Evolutionary conservation across 1,140 invertebrate species (phyloP).

Genomic region (Bombus polaris): DNA sequence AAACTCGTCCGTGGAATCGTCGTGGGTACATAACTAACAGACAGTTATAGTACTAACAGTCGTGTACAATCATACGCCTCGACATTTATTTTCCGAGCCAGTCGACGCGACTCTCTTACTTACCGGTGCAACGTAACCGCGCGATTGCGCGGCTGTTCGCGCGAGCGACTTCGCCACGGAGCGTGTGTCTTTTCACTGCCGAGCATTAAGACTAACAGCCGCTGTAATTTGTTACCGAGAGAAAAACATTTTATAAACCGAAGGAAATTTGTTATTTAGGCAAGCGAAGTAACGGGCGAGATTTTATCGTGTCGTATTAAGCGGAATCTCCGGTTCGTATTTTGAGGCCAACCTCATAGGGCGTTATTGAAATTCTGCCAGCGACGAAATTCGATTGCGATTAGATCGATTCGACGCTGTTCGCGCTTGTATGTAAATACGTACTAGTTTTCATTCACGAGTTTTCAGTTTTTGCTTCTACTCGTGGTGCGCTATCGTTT

Average conservation of each 20-base stretch:
- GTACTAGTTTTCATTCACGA: neutral
- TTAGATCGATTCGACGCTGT: conserved; percentile 4
- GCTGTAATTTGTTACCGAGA: neutral
- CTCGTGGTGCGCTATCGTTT: neutral
- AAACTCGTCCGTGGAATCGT: neutral
- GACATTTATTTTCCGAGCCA: conserved; percentile 29
- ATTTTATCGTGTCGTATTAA: neutral
- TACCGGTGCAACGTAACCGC: neutral
- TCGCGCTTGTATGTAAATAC: neutral
- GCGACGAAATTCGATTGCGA: conserved; percentile 22
- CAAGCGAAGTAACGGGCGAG: neutral
- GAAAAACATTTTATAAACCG: neutral
- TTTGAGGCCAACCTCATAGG: neutral
- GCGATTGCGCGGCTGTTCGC: neutral
- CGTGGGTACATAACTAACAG: conserved; percentile 8
- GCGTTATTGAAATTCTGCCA: conserved; percentile 21
- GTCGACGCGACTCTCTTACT: conserved; percentile 7
- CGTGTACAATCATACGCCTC: neutral
- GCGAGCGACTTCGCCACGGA: too few relatives aligned
- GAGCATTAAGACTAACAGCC: neutral
- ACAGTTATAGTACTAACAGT: neutral
- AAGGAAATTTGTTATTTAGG: conserved; percentile 21
- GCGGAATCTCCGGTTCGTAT: conserved; percentile 9
- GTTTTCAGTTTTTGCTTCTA: neutral
- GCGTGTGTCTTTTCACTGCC: neutral